Percentiles rank a stretch among this genome's conserved stretches.
These are phyloP conservation scores for Rhadinocentrus ornatus DNA, from an alignment of 2,797 vertebrate species.

Conservation along the genomic window DNA sequence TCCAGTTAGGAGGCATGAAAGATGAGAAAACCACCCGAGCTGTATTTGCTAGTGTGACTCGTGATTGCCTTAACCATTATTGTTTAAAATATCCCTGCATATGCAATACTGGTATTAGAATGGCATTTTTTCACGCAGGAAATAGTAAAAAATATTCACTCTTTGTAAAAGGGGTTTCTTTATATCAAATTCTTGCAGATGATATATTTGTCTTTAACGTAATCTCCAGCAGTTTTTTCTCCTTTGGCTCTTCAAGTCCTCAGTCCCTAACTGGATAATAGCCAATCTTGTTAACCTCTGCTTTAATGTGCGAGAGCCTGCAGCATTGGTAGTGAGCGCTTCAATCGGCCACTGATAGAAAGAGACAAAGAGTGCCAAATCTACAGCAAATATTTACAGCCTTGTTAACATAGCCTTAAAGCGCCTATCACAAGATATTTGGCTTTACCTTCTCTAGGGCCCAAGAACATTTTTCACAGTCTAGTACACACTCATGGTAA, in stretches of 20 bases:
- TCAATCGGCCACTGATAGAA: conserved; percentile 64
- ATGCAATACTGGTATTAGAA: not conserved
- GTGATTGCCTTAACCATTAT: conserved; percentile 32
- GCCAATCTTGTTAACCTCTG: conserved; percentile 85
- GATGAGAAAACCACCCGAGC: conserved; percentile 30
- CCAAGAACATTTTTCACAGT: conserved; percentile 68
- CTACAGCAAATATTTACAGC: conserved; percentile 79
- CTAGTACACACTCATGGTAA: conserved; percentile 64
- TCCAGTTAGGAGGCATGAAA: conserved; percentile 49
- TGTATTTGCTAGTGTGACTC: conserved; percentile 19
- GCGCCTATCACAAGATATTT: conserved; percentile 75
- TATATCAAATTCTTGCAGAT: conserved; percentile 66
- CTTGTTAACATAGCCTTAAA: conserved; percentile 71
- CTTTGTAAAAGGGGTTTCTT: conserved; percentile 38
- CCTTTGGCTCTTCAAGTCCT: conserved; percentile 70
- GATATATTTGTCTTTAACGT: conserved; percentile 73
- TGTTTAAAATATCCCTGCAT: conserved; percentile 16
- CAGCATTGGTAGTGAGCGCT: conserved; percentile 58
- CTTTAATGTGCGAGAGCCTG: conserved; percentile 74
- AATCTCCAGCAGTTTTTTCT: conserved; percentile 69
- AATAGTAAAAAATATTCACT: conserved; percentile 14
- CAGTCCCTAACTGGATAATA: conserved; percentile 79
- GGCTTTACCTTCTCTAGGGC: conserved; percentile 68
- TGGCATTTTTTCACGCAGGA: not conserved
- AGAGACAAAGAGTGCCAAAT: conserved; percentile 70